These are phyloP conservation scores for Esox lucius DNA, from an alignment of 2,797 vertebrate species.

Conservation along the genomic window DNA sequence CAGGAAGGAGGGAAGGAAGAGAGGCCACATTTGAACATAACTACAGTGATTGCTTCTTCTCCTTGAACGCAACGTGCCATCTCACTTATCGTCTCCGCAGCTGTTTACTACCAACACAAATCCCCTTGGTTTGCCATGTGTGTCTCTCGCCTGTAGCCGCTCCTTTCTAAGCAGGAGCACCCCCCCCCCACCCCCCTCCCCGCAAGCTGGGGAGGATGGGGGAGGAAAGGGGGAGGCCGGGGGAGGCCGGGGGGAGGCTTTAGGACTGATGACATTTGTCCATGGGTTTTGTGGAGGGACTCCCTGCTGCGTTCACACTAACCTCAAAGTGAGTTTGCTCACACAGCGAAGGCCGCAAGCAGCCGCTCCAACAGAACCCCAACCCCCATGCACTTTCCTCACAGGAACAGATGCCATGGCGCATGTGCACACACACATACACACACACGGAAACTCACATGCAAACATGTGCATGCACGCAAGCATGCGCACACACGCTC, in stretches of 20 bases:
- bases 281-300: slow-evolving; percentile 48
- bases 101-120: slow-evolving; percentile 32
- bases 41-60: slow-evolving; percentile 33
- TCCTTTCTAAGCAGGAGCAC: not conserved
- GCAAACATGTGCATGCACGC: not conserved
- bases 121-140: not conserved
- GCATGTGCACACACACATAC: slow-evolving; percentile 1
- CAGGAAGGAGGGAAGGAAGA: slow-evolving; percentile 19
- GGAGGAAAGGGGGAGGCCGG: not conserved
- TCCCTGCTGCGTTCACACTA: slow-evolving; percentile 51
- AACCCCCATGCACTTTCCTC: slow-evolving; percentile 15
- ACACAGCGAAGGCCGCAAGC: slow-evolving; percentile 32
- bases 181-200: slow-evolving; percentile 33
- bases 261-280: slow-evolving; percentile 49
- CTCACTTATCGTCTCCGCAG: slow-evolving; percentile 45
- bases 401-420: slow-evolving; percentile 6
- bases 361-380: slow-evolving; percentile 12
- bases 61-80: slow-evolving; percentile 43
- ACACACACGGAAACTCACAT: not conserved
- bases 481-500: not conserved
- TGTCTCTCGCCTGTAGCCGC: slow-evolving; percentile 19
- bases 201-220: slow-evolving; percentile 8
- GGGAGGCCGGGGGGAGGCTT: slow-evolving; percentile 19
- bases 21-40: slow-evolving; percentile 35
- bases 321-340: slow-evolving; percentile 44